Evolutionary conservation across 2,888 invertebrate genomes (phyloP).

Genomic region (Eudasyphora cyanicolor): DNA sequence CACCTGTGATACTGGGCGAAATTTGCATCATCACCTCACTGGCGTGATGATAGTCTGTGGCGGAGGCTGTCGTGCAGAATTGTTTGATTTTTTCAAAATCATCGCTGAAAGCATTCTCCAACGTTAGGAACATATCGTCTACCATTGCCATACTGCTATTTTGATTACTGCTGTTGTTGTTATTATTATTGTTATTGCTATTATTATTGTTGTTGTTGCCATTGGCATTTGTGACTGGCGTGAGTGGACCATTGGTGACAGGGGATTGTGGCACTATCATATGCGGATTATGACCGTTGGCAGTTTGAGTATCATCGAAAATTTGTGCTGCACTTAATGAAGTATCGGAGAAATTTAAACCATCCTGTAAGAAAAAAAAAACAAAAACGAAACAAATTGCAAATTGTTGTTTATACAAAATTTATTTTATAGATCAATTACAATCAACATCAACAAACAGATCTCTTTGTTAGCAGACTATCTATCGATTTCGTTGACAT

Average conservation of each 20-base stretch:
- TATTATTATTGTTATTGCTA: slow-evolving; percentile 57
- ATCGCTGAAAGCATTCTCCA: slow-evolving; percentile 83
- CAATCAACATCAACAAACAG: too few species aligned
- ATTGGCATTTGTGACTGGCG: slow-evolving; percentile 63
- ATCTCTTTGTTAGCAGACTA: too few species aligned
- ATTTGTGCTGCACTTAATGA: slow-evolving; percentile 78
- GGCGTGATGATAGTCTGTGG: slow-evolving; percentile 76
- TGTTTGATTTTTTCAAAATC: slow-evolving; percentile 92
- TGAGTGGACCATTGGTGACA: slow-evolving; percentile 65
- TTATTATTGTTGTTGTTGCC: slow-evolving; percentile 64
- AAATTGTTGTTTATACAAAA: neutral
- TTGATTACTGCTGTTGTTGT: slow-evolving; percentile 48
- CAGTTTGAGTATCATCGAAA: slow-evolving; percentile 77
- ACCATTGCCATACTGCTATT: slow-evolving; percentile 77
- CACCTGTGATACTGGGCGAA: slow-evolving; percentile 74
- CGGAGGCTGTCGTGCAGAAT: slow-evolving; percentile 81
- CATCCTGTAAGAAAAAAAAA: slow-evolving; percentile 69
- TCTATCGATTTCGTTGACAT: too few species aligned
- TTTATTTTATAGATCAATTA: too few species aligned
- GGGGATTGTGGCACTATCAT: slow-evolving; percentile 63
- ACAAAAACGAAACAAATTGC: neutral
- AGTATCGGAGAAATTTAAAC: slow-evolving; percentile 78
- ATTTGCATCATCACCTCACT: slow-evolving; percentile 78
- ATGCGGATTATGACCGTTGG: slow-evolving; percentile 64
- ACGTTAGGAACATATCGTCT: slow-evolving; percentile 80